Evolutionary conservation across 1,140 invertebrate genomes (phyloP).

Genomic region (Artemia franciscana): DNA sequence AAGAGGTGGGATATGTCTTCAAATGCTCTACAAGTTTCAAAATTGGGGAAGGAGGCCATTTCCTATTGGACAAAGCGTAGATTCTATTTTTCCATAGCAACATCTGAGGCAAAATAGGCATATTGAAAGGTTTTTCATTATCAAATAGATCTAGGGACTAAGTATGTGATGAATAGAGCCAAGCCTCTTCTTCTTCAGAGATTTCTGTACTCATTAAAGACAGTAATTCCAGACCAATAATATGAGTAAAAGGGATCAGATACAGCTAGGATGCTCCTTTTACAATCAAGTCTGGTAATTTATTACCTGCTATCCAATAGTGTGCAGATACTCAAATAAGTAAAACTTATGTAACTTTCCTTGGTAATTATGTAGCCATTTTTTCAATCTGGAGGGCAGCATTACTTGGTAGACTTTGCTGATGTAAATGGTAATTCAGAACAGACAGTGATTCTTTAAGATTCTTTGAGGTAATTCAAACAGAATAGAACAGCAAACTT

Average conservation of each 20-base stretch:
- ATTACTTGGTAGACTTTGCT: neutral
- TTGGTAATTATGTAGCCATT: neutral
- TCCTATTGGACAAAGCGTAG: no score
- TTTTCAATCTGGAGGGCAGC: neutral
- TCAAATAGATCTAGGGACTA: neutral
- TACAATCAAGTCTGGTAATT: no score
- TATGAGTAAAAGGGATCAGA: neutral
- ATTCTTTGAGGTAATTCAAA: neutral
- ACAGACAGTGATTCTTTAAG: neutral
- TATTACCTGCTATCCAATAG: neutral
- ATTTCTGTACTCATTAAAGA: neutral
- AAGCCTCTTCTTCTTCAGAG: neutral
- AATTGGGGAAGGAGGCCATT: no score
- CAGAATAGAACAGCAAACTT: no score
- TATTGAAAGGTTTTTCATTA: neutral
- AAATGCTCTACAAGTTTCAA: no score
- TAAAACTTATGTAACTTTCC: neutral
- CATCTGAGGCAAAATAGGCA: no score
- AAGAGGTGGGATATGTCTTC: no score
- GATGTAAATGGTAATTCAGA: neutral
- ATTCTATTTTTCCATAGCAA: no score
- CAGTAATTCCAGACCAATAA: neutral
- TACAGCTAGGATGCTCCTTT: neutral
- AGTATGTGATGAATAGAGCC: no score
- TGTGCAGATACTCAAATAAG: neutral